Conservation (phyloP, 2,797 vertebrate genomes). For the Parotocinclus haroldoi region DNA sequence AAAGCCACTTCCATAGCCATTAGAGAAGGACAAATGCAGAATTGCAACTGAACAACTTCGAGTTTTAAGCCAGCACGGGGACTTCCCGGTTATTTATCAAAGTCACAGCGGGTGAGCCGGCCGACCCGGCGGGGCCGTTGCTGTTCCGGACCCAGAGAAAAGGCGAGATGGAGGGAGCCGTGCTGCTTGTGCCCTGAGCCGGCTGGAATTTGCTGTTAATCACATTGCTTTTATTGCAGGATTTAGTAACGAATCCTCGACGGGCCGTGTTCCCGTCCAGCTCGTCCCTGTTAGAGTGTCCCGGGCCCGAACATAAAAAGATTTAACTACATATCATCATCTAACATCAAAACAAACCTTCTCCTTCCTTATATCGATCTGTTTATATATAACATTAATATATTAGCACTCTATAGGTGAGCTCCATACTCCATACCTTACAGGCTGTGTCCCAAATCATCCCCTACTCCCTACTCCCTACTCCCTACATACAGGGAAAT, state of each 20-base stretch:
- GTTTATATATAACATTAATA: too few species aligned
- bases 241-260: conserved; percentile 99
- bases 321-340: conserved; percentile 93
- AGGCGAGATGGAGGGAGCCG: conserved; percentile 79
- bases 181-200: conserved; percentile 98
- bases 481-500: too few species aligned
- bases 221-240: conserved; percentile 99
- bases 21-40: conserved; percentile 99
- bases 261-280: conserved; percentile 98
- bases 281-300: conserved; percentile 99
- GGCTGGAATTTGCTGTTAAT: conserved; percentile 99
- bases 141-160: conserved; percentile 93
- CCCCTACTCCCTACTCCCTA: too few species aligned
- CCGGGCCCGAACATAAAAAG: conserved; percentile 90
- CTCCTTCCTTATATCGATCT: conserved; percentile 73
- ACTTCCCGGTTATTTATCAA: conserved; percentile 99
- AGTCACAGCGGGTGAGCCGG: conserved; percentile 94
- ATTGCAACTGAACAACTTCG: conserved; percentile 99
- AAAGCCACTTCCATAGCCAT: conserved; percentile 99
- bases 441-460: too few species aligned
- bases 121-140: conserved; percentile 90
- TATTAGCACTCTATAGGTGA: too few species aligned
- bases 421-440: too few species aligned
- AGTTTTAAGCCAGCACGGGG: conserved; percentile 99
- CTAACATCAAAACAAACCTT: conserved; percentile 91